A percentile compares a stretch with the other conserved stretches of the same genome.
phyloP scores from a whole-genome alignment of 2,797 vertebrate species.

The Ceryle rudis region DNA sequence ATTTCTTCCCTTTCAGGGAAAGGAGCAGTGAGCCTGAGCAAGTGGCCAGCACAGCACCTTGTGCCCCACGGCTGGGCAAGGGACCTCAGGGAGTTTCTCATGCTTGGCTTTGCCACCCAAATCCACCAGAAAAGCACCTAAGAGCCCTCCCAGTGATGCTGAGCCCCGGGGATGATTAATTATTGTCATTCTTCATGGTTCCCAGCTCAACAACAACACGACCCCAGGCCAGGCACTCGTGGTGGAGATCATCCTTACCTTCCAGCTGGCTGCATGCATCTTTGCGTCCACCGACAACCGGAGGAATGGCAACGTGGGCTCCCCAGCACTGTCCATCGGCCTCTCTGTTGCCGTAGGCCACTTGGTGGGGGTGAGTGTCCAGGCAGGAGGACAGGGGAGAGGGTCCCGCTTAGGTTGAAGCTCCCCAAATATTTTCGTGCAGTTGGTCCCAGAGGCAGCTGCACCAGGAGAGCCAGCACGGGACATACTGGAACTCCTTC shows the following conservation, averaged over 20 bases:
- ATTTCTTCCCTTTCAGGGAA: not conserved
- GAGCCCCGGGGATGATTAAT: not conserved
- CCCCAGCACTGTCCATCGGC: slow-evolving; percentile 80
- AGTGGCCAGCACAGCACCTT: not conserved
- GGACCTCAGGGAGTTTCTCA: rapidly evolving
- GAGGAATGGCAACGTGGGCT: slow-evolving; percentile 72
- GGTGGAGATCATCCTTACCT: slow-evolving; percentile 83
- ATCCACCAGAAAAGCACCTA: not conserved
- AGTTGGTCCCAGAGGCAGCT: not conserved
- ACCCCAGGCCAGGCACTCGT: slow-evolving; percentile 73
- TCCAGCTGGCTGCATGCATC: slow-evolving; percentile 81
- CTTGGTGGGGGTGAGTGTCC: slow-evolving; percentile 80
- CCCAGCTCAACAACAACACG: slow-evolving; percentile 77
- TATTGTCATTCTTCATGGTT: not conserved
- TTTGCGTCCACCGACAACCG: slow-evolving; percentile 79
- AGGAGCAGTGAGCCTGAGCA: not conserved
- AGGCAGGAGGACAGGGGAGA: not conserved
- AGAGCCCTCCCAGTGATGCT: not conserved
- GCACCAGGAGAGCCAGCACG: rapidly evolving
- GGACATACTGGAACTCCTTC: rapidly evolving
- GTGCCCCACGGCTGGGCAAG: not conserved
- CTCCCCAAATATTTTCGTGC: rapidly evolving
- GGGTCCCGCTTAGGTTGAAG: rapidly evolving
- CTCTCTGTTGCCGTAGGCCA: slow-evolving; percentile 80
- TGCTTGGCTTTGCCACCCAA: not conserved